These are phyloP conservation scores for Pristionchus entomophagus DNA, from an alignment of 2,888 invertebrate species.

Conservation along the genomic window DNA sequence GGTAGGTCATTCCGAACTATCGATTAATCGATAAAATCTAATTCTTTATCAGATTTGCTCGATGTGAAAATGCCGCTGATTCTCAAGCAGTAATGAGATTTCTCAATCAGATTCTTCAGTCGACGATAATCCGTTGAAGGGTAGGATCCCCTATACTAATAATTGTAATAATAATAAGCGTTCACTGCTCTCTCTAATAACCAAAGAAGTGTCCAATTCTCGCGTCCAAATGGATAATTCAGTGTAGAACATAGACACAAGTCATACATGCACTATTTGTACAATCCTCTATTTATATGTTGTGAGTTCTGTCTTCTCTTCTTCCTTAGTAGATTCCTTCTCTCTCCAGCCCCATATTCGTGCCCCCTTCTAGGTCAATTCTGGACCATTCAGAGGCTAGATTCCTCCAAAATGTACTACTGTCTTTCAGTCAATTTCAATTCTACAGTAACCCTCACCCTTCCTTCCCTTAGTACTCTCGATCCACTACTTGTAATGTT, in stretches of 20 bases:
- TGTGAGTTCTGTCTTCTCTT: not conserved
- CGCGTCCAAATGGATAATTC: not conserved
- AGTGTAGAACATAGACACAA: not conserved
- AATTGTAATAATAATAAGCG: conserved; percentile 22
- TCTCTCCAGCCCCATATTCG: too few species aligned
- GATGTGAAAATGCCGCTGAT: conserved; percentile 46
- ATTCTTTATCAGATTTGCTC: conserved; percentile 31
- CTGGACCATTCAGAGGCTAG: conserved; percentile 25
- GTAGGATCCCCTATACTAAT: not conserved
- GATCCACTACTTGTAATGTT: conserved; percentile 41
- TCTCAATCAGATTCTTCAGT: conserved; percentile 55
- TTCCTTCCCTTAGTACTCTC: conserved; percentile 1
- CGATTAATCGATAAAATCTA: not conserved
- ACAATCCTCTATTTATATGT: conserved; percentile 22
- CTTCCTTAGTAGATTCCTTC: not conserved
- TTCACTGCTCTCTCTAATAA: conserved; percentile 5
- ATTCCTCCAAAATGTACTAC: not conserved
- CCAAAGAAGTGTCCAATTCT: conserved; percentile 24
- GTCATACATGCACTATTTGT: not conserved
- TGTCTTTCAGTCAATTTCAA: conserved; percentile 19
- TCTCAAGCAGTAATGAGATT: conserved; percentile 52
- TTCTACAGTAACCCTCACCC: not conserved
- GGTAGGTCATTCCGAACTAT: not conserved
- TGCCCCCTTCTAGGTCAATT: conserved; percentile 29
- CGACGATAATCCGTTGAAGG: conserved; percentile 53